Conservation (phyloP, 1,140 invertebrate genomes). For the Stegodyphus mimosarum region DNA sequence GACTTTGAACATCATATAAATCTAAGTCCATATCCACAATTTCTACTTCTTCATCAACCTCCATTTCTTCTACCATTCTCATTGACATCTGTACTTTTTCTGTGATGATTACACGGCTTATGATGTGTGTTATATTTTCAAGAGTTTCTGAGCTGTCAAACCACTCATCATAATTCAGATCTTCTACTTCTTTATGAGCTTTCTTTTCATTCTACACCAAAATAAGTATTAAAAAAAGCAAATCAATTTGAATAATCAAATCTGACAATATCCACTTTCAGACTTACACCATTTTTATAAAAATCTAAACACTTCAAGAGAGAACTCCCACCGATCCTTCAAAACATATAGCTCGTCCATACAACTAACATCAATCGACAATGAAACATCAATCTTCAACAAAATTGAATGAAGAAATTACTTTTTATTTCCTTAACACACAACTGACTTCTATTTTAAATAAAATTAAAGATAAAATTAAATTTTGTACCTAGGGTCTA, state of each 20-base stretch:
- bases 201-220: conserved; percentile 43
- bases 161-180: conserved; percentile 78
- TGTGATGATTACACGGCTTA: conserved; percentile 75
- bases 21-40: conserved; percentile 25
- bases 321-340: too few species aligned
- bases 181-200: conserved; percentile 66
- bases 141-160: conserved; percentile 81
- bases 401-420: too few species aligned
- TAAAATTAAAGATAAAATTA: too few species aligned
- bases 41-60: conserved; percentile 64
- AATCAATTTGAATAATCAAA: not conserved
- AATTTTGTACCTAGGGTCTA: too few species aligned
- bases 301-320: too few species aligned
- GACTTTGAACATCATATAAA: conserved; percentile 51
- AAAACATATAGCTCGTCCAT: too few species aligned
- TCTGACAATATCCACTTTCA: too few species aligned
- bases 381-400: too few species aligned
- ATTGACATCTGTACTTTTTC: conserved; percentile 70
- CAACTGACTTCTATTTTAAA: too few species aligned
- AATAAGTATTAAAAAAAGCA: conserved; percentile 58
- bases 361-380: too few species aligned
- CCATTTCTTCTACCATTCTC: conserved; percentile 72
- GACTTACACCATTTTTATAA: too few species aligned
- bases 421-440: too few species aligned
- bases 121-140: conserved; percentile 81